Conservation (phyloP, 2,888 invertebrate genomes). For the Dimorphilus gyrociliatus region DNA sequence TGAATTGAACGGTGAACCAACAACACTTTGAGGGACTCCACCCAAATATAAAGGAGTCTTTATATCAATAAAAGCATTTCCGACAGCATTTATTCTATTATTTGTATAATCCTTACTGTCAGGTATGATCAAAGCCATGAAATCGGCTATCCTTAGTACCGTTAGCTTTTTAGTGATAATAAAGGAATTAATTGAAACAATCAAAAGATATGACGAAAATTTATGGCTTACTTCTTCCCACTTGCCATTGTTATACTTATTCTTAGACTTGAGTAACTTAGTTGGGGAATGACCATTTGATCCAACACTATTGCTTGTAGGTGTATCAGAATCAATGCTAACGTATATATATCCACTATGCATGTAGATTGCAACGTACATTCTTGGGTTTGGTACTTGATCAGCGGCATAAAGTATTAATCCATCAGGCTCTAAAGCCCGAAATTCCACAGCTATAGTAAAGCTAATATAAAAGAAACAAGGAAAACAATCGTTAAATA, state of each 20-base stretch:
- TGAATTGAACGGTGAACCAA: conserved; percentile 3
- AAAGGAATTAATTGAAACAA: no score
- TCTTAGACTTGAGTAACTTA: conserved; percentile 6
- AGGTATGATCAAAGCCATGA: conserved; percentile 12
- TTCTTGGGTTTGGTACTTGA: conserved; percentile 4
- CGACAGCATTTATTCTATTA: conserved; percentile 8
- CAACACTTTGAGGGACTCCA: conserved; percentile 7
- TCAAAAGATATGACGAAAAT: no score
- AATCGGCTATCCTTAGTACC: conserved; percentile 12
- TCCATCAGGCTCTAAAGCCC: conserved; percentile 12
- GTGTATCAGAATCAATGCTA: conserved; percentile 6
- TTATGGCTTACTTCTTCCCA: conserved; percentile 12
- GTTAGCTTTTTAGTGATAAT: no score
- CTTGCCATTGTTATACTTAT: conserved; percentile 12
- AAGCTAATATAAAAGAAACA: conserved; percentile 10
- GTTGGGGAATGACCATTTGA: conserved; percentile 1
- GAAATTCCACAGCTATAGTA: conserved; percentile 12
- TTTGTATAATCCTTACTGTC: conserved; percentile 12
- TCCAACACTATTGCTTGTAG: not conserved
- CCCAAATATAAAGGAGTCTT: conserved; percentile 9
- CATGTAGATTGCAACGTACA: conserved; percentile 13
- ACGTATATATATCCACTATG: conserved; percentile 9
- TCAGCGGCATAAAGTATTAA: conserved; percentile 11
- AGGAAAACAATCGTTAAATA: no score
- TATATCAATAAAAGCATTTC: conserved; percentile 5